Percentiles rank a stretch among this genome's conserved stretches.
Evolutionary conservation across 2,888 invertebrate species (phyloP).

Genomic region (Mellilla xanthometata): DNA sequence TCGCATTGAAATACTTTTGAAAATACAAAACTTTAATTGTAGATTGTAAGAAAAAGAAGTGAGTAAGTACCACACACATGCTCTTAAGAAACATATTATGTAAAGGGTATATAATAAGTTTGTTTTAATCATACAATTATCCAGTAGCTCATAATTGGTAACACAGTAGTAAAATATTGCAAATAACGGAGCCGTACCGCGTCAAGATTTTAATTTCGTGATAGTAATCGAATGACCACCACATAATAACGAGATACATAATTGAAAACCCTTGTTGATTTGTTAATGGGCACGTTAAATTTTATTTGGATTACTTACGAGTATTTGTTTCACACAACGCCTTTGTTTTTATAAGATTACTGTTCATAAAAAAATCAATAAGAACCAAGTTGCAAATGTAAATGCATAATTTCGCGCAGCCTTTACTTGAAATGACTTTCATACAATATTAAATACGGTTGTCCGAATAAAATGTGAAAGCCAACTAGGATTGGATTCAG

Average conservation of each 20-base stretch:
- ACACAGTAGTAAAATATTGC: conserved; percentile 38
- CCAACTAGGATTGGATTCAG: conserved; percentile 3
- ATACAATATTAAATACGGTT: too few species aligned
- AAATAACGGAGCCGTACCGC: conserved; percentile 38
- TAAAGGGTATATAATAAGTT: background rate
- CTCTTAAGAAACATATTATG: too few species aligned
- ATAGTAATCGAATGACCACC: conserved; percentile 60
- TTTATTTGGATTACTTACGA: conserved; percentile 49
- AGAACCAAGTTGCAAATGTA: too few species aligned
- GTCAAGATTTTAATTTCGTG: conserved; percentile 68
- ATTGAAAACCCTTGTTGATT: conserved; percentile 72
- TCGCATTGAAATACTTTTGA: too few species aligned
- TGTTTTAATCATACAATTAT: background rate
- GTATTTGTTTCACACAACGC: too few species aligned
- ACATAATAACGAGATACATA: conserved; percentile 65
- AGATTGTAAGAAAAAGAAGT: too few species aligned
- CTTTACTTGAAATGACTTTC: too few species aligned
- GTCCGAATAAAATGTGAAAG: conserved; percentile 32
- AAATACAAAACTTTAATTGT: too few species aligned
- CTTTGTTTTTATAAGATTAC: too few species aligned
- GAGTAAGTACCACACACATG: too few species aligned
- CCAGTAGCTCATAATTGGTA: conserved; percentile 23
- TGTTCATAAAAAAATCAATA: too few species aligned
- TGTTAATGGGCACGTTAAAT: conserved; percentile 66
- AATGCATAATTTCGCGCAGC: too few species aligned